These are phyloP conservation scores for Aegotheles bennettii DNA, from an alignment of 2,113 vertebrate species.

Conservation along the genomic window DNA sequence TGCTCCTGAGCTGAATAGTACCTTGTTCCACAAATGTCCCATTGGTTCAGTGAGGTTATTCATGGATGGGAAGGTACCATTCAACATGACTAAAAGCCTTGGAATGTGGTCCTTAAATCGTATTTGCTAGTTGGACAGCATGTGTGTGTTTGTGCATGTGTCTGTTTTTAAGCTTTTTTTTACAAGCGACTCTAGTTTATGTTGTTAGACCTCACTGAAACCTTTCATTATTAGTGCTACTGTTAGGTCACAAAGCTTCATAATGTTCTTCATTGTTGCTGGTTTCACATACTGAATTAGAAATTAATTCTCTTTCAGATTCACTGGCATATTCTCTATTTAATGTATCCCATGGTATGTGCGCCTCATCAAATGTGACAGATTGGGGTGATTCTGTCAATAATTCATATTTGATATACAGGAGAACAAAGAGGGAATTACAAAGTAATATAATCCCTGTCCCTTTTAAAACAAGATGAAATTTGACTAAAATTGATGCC, in stretches of 20 bases:
- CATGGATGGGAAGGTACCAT: neutral
- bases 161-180: neutral
- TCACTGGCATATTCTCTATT: neutral
- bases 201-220: neutral
- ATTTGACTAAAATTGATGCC: neutral
- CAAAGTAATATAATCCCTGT: neutral
- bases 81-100: neutral
- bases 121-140: neutral
- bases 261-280: neutral
- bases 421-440: constrained; percentile 23
- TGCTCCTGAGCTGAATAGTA: neutral
- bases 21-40: neutral
- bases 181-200: neutral
- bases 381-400: constrained; percentile 56
- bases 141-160: neutral
- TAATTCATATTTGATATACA: constrained; percentile 48
- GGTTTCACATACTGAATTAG: constrained; percentile 5
- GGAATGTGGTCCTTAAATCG: neutral
- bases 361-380: constrained; percentile 40
- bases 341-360: constrained; percentile 6
- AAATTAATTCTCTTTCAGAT: constrained; percentile 13
- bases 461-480: neutral
- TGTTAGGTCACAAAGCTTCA: neutral
- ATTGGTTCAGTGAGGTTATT: neutral
- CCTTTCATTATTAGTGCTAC: neutral